These are phyloP conservation scores for Cosmorhoe ocellata DNA, from an alignment of 2,888 invertebrate species.

Conservation along the genomic window DNA sequence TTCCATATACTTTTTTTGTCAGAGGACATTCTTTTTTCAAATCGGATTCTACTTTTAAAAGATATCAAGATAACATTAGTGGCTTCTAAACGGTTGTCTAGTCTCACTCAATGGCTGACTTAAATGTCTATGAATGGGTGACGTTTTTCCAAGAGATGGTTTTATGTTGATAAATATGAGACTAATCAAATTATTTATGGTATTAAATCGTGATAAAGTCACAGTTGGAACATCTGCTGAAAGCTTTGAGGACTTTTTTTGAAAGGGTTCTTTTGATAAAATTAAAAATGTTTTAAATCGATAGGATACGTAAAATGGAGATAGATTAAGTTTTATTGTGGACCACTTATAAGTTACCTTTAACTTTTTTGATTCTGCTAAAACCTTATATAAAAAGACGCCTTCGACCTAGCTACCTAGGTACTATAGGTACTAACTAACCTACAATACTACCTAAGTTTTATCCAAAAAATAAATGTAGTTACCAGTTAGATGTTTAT, in stretches of 20 bases:
- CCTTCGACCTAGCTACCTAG: no score
- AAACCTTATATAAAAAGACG: no score
- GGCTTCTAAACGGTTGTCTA: slow-evolving; percentile 77
- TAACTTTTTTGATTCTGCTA: no score
- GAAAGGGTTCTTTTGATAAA: slow-evolving; percentile 30
- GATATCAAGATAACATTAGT: slow-evolving; percentile 80
- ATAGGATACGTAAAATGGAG: no score
- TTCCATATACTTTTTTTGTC: slow-evolving; percentile 19
- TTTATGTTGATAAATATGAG: slow-evolving; percentile 79
- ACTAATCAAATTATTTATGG: slow-evolving; percentile 83
- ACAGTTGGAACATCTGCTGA: slow-evolving; percentile 60
- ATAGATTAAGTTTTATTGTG: no score
- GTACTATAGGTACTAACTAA: no score
- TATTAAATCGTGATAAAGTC: slow-evolving; percentile 74
- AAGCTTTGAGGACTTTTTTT: slow-evolving; percentile 22
- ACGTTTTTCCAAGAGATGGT: slow-evolving; percentile 77
- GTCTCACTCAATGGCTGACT: slow-evolving; percentile 60
- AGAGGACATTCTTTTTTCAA: slow-evolving; percentile 6
- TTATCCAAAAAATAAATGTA: no score
- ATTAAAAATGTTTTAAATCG: no score
- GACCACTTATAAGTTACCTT: no score
- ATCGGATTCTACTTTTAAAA: slow-evolving; percentile 33
- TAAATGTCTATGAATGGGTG: slow-evolving; percentile 63
- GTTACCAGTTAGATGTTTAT: no score
- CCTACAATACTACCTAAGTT: no score